Evolutionary conservation across 1,140 invertebrate species (phyloP).

Genomic region (Temnothorax curvispinosus): DNA sequence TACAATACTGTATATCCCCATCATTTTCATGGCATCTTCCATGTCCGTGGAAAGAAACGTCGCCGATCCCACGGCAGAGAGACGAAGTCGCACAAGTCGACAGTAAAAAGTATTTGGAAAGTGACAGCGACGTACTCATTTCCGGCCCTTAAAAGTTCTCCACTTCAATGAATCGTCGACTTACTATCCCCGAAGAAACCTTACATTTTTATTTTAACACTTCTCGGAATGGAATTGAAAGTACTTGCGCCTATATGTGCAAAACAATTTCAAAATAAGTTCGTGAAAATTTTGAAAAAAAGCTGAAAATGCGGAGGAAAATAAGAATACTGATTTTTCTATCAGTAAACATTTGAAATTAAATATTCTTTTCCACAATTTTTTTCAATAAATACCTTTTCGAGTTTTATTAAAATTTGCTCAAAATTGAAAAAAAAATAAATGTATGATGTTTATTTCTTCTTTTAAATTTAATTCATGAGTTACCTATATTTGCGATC

Average conservation of each 20-base stretch:
- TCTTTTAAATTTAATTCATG: neutral
- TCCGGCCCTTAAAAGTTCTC: conserved; percentile 72
- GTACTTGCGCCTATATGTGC: neutral
- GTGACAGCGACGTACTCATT: conserved; percentile 63
- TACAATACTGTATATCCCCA: conserved; percentile 8
- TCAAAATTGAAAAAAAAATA: neutral
- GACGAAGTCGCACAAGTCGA: neutral
- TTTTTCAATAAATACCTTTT: no score
- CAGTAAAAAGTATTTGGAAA: conserved; percentile 77
- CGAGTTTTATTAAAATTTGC: neutral
- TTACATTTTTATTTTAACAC: conserved; percentile 11
- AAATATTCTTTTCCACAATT: no score
- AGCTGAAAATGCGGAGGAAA: neutral
- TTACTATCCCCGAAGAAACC: neutral
- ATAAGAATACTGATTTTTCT: neutral
- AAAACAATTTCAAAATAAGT: neutral
- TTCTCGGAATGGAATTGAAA: conserved; percentile 2
- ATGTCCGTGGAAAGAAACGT: conserved; percentile 2
- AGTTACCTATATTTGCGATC: neutral
- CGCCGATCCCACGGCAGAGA: conserved; percentile 30
- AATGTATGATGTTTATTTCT: neutral
- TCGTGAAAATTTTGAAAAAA: neutral
- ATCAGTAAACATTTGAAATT: no score
- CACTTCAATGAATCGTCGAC: neutral
- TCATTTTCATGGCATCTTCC: conserved; percentile 19